phyloP scores from a whole-genome alignment of 1,140 invertebrate species.

The fruit fly (Drosophila melanogaster) region DNA sequence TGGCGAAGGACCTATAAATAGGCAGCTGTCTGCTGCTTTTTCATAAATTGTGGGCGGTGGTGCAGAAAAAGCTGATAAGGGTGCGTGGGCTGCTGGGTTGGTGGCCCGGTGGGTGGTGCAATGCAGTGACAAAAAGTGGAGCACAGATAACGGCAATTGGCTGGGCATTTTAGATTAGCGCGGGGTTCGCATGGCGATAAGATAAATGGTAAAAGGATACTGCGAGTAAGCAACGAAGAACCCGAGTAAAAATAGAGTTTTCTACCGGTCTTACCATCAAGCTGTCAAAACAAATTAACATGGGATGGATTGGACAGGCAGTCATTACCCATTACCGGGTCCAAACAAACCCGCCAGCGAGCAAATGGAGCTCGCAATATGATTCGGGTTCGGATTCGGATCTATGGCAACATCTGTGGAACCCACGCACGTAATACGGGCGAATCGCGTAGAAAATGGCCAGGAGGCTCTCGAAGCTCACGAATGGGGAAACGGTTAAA shows the following conservation, averaged over 20 bases:
- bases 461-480: conserved; percentile 37
- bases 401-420: conserved; percentile 49
- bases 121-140: conserved; percentile 13
- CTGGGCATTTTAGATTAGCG: conserved; percentile 43
- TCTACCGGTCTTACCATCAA: conserved; percentile 58
- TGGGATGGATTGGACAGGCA: conserved; percentile 23
- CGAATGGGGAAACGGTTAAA: conserved; percentile 67
- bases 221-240: background rate
- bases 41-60: background rate
- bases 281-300: conserved; percentile 69
- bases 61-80: conserved; percentile 16
- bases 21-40: conserved; percentile 6
- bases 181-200: conserved; percentile 59
- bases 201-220: conserved; percentile 43
- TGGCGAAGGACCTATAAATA: conserved; percentile 25
- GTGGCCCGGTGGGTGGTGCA: conserved; percentile 4
- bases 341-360: conserved; percentile 34
- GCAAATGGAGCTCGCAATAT: conserved; percentile 3
- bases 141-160: conserved; percentile 61
- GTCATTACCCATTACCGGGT: conserved; percentile 33
- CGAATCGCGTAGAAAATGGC: conserved; percentile 25
- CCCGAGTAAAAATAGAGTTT: conserved; percentile 2
- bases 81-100: background rate
- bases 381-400: conserved; percentile 1
- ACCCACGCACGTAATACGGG: conserved; percentile 57